Evolutionary conservation across 1,140 invertebrate species (phyloP), one percentile per base, ranked within the genome.

Genomic region (Camponotus pennsylvanicus): DNA sequence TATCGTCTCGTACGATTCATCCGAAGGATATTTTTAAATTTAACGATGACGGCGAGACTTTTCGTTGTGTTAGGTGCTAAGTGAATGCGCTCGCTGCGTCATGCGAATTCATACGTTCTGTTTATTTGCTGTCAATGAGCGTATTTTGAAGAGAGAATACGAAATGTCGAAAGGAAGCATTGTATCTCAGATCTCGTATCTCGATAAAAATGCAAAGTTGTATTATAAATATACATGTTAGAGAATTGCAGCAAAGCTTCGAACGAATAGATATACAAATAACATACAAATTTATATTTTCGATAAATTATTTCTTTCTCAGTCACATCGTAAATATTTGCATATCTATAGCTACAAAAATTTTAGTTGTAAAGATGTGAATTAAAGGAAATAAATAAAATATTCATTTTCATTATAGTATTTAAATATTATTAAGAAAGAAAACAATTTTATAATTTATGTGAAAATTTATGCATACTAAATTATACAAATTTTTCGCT

Each of bases 1-100:
- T 32, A 32, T 52, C 52, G 40, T 32, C 40, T 64, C 80, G 70
- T 34, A 9, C 21, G 37, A 71, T 61, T n/a, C 42, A 69, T 6
- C 34, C 11, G 67, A 59, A 80, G 37, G n/a, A 83, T 75, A 27
- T 75, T 83, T 75, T 83, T 73, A 83, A 83, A 63, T 83, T 61
- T 83, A 83, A 55, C 79, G 79, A 73, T 82, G 67, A 73, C 79
- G 42, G 21, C 52, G 55, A 27, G 27, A 71, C 79, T 82, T 82
- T 82, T 61, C 45, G 32, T 34, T 34, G 32, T 40, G 61, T 78
- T 66, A 79, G 77, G 77, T 37, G 77, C 66, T 57, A 80, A 70
- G 37, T 80, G 66, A 66, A 70, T 42, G 34, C 15, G 37, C 66
- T 42, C 21, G 77, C 77, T 69, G 63, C 64, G 77, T 80, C 77